Evolutionary conservation across 37 sponge, comb jelly and placozoan species (phyloP), one percentile per base, ranked within the genome.

Genomic region (Diacarnus erythraeanus): DNA sequence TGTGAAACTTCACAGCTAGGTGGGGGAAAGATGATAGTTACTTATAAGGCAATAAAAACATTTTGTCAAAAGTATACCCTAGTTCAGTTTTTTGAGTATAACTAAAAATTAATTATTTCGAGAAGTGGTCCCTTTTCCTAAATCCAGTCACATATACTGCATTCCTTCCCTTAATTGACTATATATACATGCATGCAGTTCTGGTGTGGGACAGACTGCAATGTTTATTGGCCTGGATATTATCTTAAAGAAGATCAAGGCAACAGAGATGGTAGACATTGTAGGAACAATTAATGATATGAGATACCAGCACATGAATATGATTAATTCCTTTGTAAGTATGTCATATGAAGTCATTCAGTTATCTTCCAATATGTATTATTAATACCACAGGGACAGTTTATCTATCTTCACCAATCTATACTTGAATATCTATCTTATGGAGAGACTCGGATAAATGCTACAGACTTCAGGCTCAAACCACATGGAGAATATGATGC

Each of bases 351-450:
- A n/a, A n/a, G n/a, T n/a, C n/a, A n/a, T n/a, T n/a, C n/a, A n/a
- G n/a, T n/a, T n/a, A n/a, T n/a, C n/a, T n/a, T n/a, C n/a, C n/a
- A n/a, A n/a, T n/a, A n/a, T n/a, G n/a, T n/a, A n/a, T n/a, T n/a
- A n/a, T n/a, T n/a, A n/a, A n/a, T n/a, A 22, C 1, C 20, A 34
- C 71, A 88, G 89, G 74, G 84, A 0, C 89, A 88, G 68, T 88
- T 78, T 38, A 59, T 57, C 23, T 88, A 84, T 47, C 51, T 83
- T 25, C 77, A 88, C 42, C 79, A 88, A 57, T 78, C 89, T 23
- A 51, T 83, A 2, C 60, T 88, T 60, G 77, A 82, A 77, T 78
- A 37, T 42, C 23, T 83, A n/a, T 72, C 37, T n/a, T 83, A 79
- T 79, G 83, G 83, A 21, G 42, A 83, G 42, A 88, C 89, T 1